Evolutionary conservation across 2,888 invertebrate genomes (phyloP).

Genomic region (Agriopis leucophaearia): DNA sequence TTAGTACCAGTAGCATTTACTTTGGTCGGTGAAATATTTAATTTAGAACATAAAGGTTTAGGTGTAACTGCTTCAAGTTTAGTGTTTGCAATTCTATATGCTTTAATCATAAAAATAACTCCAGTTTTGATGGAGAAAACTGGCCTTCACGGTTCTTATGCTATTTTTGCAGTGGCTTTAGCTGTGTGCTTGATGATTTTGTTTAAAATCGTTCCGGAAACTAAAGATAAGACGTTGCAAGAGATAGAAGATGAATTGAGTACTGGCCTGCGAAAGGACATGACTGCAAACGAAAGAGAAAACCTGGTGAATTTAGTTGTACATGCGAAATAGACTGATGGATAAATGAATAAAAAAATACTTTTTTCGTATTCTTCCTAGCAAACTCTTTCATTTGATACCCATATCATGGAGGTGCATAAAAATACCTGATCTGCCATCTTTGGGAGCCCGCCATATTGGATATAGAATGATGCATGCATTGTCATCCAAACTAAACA

Average conservation of each 20-base stretch:
- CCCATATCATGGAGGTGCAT: too few species aligned
- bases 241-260: constrained; percentile 60
- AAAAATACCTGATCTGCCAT: too few species aligned
- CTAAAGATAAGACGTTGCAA: constrained; percentile 60
- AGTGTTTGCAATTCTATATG: constrained; percentile 53
- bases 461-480: too few species aligned
- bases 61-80: constrained; percentile 55
- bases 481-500: too few species aligned
- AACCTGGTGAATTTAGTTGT: neutral
- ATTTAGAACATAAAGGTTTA: constrained; percentile 59
- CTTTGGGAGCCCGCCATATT: too few species aligned
- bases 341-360: neutral
- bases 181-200: constrained; percentile 49
- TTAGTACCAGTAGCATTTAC: constrained; percentile 54
- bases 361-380: too few species aligned
- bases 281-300: neutral
- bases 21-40: constrained; percentile 59
- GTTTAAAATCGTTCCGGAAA: constrained; percentile 58
- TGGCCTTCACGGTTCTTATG: constrained; percentile 55
- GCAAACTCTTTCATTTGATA: too few species aligned
- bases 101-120: constrained; percentile 55
- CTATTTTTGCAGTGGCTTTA: constrained; percentile 52
- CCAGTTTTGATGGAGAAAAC: constrained; percentile 55
- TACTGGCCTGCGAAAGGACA: constrained; percentile 20
- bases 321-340: neutral